Base-by-base conservation (phyloP, 2,888 invertebrate genomes). In the Dioctria linearis region DNA sequence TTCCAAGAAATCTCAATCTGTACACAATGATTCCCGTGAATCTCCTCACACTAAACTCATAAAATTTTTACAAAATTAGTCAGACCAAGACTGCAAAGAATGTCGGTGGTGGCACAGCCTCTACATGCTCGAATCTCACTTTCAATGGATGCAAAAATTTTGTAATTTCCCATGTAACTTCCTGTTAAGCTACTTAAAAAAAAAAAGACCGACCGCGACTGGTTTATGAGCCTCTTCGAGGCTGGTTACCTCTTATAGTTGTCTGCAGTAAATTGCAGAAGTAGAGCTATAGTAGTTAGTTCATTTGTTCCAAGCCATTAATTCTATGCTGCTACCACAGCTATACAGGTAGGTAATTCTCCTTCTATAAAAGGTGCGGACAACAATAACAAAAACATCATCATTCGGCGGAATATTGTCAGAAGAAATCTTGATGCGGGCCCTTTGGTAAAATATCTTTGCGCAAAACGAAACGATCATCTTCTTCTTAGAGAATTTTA, bases 161-260 rank as follows among this genome's bases (percentile, higher is more conserved):
- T 73, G 73, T 73, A 73, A 73, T 73, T 73, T 57, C 25, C 25
- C 73, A 73, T 73, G 73, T 73, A 73, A 73, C 73, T 73, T 73
- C 73, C 73, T 73, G 73, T 42, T 57, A 25, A 25, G 25, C 25
- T 25, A 25, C 59, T 40, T 51, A 73, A 39, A 39, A 57, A 42
- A 25, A 73, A 51, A 73, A 73, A 42, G 40, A 73, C 5, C 5
- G 73, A 73, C 59, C 73, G 39, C 51, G 51, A 69, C 69, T 69
- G 69, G 49, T 69, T 69, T 69, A 69, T 69, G 69, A 69, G 46
- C 67, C 67, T 67, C 69, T 69, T 51, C 9, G 69, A 51, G n/a
- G 9, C 9, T 13, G 11, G 4, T 3, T 54, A 8, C 4, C 11
- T 11, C 49, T 46, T 9, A 6, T 9, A 6, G 49, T 6, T 5